Evolutionary conservation across 2,113 vertebrate genomes (phyloP).

Genomic region (Ploceus nigricollis): DNA sequence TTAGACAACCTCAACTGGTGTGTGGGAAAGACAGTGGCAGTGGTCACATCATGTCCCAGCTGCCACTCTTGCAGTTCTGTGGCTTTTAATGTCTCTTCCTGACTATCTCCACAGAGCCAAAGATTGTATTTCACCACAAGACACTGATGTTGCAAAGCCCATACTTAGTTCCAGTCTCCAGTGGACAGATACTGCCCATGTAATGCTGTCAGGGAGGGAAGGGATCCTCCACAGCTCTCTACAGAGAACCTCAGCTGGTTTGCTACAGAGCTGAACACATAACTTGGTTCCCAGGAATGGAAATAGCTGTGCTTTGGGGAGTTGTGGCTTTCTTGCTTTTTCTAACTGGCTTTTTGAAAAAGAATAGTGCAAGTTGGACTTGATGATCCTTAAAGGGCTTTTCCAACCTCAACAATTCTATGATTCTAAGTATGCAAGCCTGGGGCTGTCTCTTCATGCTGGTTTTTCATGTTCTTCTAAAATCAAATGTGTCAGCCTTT

Average conservation of each 20-base stretch:
- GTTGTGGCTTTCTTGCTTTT: not conserved
- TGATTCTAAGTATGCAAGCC: not conserved
- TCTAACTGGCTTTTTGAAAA: not conserved
- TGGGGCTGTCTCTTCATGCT: not conserved
- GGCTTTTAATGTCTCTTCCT: not conserved
- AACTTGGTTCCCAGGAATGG: not conserved
- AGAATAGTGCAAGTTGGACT: not conserved
- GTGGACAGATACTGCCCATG: fast-evolving
- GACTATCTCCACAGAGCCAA: not conserved
- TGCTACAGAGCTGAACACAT: not conserved
- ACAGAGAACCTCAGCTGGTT: not conserved
- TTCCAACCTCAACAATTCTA: not conserved
- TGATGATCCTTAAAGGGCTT: not conserved
- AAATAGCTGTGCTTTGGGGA: not conserved
- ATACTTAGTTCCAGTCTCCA: not conserved
- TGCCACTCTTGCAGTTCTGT: not conserved
- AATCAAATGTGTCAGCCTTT: not conserved
- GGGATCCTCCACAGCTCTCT: not conserved
- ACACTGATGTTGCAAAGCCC: not conserved
- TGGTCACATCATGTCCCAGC: not conserved
- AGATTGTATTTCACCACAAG: not conserved
- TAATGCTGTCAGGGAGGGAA: not conserved
- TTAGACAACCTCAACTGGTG: not conserved
- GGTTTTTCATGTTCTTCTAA: not conserved
- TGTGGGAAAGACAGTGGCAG: not conserved